Evolutionary conservation across 2,797 vertebrate genomes (phyloP), one percentile per base, ranked within the genome.

Genomic region (Urosaurus nigricauda): DNA sequence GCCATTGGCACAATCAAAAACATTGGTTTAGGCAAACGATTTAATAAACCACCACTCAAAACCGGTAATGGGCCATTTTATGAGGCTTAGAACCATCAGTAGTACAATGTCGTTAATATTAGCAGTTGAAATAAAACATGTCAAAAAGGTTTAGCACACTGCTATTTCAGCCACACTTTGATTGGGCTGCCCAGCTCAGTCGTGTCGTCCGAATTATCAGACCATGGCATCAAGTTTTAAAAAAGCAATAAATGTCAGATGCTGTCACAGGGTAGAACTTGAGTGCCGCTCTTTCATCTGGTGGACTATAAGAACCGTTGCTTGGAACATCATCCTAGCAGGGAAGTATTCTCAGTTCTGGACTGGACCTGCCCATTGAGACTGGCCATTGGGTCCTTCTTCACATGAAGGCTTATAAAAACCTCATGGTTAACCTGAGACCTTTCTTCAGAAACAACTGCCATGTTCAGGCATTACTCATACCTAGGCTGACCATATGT

Each of bases 61-160:
- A 58, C 21, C 88, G 77, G 13, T 90, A 94, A 93, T 91, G 74
- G 91, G 78, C 40, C 47, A 82, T 79, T 89, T 90, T 1, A 82
- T 19, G 81, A 81, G 85, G 32, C 88, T 65, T 35, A 84, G 26
- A 78, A 78, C 71, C 70, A 85, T 0, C 60, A 89, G 56, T 12
- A 43, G 29, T 79, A 78, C 26, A 53, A 47, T 70, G 88, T 79
- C 37, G 32, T 84, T 80, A 13, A 43, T 60, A 21, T 40, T 12
- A 53, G 35, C 2, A 40, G 26, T 14, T 63, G 60, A 63, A 12
- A 24, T 43, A 53, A 53, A 35, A 35, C 21, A 86, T 26, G 9
- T 35, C 21, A 86, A 84, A 1, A 37, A 74, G 29, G 14, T 56
- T 37, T 81, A 82, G 35, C 21, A 84, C 51, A 56, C 5, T 53